phyloP scores from a whole-genome alignment of 2,888 invertebrate species.

The Clostera curtula region DNA sequence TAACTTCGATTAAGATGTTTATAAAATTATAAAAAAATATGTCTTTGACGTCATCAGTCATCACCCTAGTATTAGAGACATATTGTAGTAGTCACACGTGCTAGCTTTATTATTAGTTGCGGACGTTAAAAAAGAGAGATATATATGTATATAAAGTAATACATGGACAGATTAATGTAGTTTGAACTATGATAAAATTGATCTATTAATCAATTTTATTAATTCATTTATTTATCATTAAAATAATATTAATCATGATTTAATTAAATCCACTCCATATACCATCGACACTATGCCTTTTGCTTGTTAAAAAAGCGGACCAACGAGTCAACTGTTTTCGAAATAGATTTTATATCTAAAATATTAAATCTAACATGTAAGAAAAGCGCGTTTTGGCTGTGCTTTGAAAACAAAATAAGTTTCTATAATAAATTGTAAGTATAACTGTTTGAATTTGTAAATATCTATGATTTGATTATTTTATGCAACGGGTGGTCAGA shows the following conservation, averaged over 20 bases:
- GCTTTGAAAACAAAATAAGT: conserved; percentile 50
- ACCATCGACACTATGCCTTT: conserved; percentile 55
- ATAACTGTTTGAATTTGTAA: conserved; percentile 16
- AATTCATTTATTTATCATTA: too few species aligned
- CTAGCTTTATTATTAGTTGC: too few species aligned
- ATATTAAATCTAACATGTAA: conserved; percentile 41
- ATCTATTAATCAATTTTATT: conserved; percentile 1
- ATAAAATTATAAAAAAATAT: conserved; percentile 19
- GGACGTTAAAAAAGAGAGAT: too few species aligned
- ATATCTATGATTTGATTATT: conserved; percentile 14
- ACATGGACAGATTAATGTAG: too few species aligned
- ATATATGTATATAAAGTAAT: too few species aligned
- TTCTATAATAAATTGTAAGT: too few species aligned
- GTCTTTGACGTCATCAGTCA: conserved; percentile 22
- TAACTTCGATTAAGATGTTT: conserved; percentile 23
- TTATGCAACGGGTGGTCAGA: conserved; percentile 23
- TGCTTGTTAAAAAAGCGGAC: conserved; percentile 66
- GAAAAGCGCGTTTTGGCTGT: conserved; percentile 60
- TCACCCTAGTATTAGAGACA: conserved; percentile 17
- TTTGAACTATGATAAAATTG: too few species aligned
- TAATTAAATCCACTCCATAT: conserved; percentile 19
- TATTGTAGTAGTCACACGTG: conserved; percentile 21
- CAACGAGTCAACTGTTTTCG: conserved; percentile 66
- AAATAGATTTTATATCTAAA: conserved; percentile 53
- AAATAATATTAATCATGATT: conserved; percentile 3